phyloP scores from a whole-genome alignment of 2,888 invertebrate species.

The Phoronis australis region DNA sequence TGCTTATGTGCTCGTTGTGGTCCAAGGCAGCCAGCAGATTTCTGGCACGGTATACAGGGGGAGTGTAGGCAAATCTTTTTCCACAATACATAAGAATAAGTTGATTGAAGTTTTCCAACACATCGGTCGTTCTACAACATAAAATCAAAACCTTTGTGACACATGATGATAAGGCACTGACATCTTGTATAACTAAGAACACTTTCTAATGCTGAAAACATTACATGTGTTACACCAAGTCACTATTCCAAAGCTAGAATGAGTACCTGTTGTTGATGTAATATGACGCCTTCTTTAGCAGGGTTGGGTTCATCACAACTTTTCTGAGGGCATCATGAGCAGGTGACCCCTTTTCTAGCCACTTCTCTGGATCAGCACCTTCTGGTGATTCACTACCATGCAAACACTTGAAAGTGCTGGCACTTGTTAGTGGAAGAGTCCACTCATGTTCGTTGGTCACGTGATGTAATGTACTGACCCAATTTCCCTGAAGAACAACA shows the following conservation, averaged over 20 bases:
- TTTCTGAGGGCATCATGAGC: slow-evolving; percentile 11
- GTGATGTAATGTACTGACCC: slow-evolving; percentile 14
- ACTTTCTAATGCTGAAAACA: no score
- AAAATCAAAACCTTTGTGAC: neutral
- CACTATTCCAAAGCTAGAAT: neutral
- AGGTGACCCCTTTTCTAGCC: slow-evolving; percentile 10
- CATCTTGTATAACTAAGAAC: no score
- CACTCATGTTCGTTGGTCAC: slow-evolving; percentile 12
- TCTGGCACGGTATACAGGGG: slow-evolving; percentile 12
- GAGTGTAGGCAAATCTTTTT: slow-evolving; percentile 11
- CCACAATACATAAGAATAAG: slow-evolving; percentile 13
- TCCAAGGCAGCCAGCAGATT: slow-evolving; percentile 11
- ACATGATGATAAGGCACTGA: no score
- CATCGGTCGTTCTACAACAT: slow-evolving; percentile 11
- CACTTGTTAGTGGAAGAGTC: slow-evolving; percentile 7
- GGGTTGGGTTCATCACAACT: slow-evolving; percentile 11
- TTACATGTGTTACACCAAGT: no score
- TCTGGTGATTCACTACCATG: slow-evolving; percentile 13
- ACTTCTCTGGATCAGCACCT: slow-evolving; percentile 3
- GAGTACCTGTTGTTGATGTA: slow-evolving; percentile 13
- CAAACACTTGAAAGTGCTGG: no score
- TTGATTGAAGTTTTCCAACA: slow-evolving; percentile 11
- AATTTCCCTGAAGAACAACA: slow-evolving; percentile 10
- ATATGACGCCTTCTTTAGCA: no score
- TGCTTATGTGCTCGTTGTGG: slow-evolving; percentile 7